phyloP scores from a whole-genome alignment of 2,797 vertebrate genomes.

The Gastrophryne carolinensis region DNA sequence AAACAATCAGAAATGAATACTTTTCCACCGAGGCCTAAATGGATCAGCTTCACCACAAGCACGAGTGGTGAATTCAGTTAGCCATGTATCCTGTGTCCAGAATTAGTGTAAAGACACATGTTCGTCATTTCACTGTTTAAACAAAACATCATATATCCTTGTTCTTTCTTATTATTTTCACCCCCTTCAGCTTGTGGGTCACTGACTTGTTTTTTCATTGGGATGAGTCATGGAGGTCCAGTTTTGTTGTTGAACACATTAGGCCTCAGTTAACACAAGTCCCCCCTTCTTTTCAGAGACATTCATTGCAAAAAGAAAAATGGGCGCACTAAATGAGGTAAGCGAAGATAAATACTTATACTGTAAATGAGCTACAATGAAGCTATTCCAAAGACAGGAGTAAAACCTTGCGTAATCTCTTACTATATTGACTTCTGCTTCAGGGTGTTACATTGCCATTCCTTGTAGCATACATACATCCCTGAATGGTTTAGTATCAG shows the following conservation, averaged over 20 bases:
- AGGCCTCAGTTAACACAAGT: too few species aligned
- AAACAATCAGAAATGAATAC: slow-evolving; percentile 49
- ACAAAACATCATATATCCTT: not conserved
- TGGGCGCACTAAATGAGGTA: too few species aligned
- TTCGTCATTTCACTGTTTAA: slow-evolving; percentile 31
- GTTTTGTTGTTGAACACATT: not conserved
- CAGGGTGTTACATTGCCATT: too few species aligned
- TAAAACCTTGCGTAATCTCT: too few species aligned
- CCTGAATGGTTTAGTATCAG: too few species aligned
- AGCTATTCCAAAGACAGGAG: too few species aligned
- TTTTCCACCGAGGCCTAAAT: slow-evolving; percentile 28
- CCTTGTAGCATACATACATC: too few species aligned
- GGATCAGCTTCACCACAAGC: slow-evolving; percentile 21
- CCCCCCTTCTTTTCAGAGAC: too few species aligned
- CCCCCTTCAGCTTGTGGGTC: not conserved
- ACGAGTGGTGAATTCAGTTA: slow-evolving; percentile 12
- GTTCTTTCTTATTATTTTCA: not conserved
- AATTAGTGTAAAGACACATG: slow-evolving; percentile 27
- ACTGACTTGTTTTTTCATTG: not conserved
- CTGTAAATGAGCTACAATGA: too few species aligned
- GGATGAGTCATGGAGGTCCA: not conserved
- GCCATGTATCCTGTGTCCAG: not conserved
- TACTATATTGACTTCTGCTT: too few species aligned
- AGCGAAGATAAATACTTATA: too few species aligned
- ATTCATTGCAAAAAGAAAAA: too few species aligned